These are phyloP conservation scores for Mastomys coucha DNA, from an alignment of 2,113 vertebrate genomes.

Conservation along the genomic window DNA sequence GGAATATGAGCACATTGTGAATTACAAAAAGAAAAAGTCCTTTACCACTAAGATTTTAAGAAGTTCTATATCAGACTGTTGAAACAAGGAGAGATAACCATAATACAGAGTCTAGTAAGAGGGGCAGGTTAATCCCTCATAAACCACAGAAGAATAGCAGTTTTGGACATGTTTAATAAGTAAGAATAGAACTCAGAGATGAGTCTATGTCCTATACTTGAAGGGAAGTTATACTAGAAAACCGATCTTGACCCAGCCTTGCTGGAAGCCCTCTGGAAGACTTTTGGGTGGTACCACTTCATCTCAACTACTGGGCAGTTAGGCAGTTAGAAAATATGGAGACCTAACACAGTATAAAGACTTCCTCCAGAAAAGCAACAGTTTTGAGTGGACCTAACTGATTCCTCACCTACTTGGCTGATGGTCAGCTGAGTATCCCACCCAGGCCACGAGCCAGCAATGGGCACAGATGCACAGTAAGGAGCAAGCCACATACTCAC, in stretches of 20 bases:
- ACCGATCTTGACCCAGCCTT: neutral
- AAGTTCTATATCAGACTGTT: neutral
- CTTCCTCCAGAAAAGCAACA: neutral
- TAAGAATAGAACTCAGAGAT: neutral
- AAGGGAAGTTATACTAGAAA: neutral
- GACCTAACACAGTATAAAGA: neutral
- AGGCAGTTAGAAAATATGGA: neutral
- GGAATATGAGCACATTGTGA: neutral
- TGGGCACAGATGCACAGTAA: neutral
- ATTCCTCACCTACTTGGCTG: neutral
- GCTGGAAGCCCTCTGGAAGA: neutral
- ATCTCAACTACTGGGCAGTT: neutral
- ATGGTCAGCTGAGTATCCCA: neutral
- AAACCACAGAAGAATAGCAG: neutral
- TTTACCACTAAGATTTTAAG: neutral
- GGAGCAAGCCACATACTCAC: conserved; percentile 86
- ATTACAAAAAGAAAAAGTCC: neutral
- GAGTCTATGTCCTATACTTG: neutral
- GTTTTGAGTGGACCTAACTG: neutral
- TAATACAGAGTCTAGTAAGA: neutral
- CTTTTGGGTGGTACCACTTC: neutral
- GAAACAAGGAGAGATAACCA: neutral
- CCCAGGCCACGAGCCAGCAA: neutral
- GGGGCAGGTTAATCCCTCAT: neutral
- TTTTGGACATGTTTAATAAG: neutral